Conservation (phyloP, 2,888 invertebrate genomes). For the Ctena decussata region DNA sequence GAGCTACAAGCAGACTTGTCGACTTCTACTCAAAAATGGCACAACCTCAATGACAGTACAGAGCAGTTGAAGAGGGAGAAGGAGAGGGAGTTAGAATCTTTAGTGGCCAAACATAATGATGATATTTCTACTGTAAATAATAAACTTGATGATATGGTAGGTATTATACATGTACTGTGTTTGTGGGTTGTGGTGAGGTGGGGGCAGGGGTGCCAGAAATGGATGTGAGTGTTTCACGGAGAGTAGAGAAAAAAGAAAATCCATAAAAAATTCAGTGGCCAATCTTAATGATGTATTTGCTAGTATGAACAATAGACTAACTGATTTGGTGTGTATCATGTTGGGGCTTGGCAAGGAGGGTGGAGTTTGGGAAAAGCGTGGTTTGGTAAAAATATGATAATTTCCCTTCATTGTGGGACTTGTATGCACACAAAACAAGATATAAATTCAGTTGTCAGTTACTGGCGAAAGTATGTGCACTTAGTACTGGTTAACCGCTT, state of each 20-base stretch:
- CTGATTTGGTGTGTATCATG: conserved; percentile 77
- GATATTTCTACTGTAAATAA: conserved; percentile 66
- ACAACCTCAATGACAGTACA: conserved; percentile 80
- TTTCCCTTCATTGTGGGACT: too few relatives aligned
- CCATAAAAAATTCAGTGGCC: conserved; percentile 70
- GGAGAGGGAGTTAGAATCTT: conserved; percentile 78
- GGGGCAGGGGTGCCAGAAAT: too few relatives aligned
- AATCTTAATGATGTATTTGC: conserved; percentile 76
- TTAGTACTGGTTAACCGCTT: too few relatives aligned
- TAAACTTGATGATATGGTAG: conserved; percentile 80
- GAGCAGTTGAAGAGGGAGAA: conserved; percentile 74
- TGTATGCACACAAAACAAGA: too few relatives aligned
- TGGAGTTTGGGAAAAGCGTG: too few relatives aligned
- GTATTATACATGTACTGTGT: conserved; percentile 16
- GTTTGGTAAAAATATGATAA: too few relatives aligned
- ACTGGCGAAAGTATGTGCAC: too few relatives aligned
- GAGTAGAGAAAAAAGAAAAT: too few relatives aligned
- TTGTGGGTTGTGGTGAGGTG: too few relatives aligned
- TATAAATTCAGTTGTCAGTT: too few relatives aligned
- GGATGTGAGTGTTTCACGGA: too few relatives aligned
- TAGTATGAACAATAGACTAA: conserved; percentile 68
- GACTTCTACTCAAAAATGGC: conserved; percentile 85
- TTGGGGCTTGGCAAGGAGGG: too few relatives aligned
- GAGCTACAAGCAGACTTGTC: conserved; percentile 86
- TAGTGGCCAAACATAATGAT: conserved; percentile 76